These are phyloP conservation scores for Hydrozoanthus gracilis DNA, from an alignment of 92 coral and sea anemone species.

Conservation along the genomic window DNA sequence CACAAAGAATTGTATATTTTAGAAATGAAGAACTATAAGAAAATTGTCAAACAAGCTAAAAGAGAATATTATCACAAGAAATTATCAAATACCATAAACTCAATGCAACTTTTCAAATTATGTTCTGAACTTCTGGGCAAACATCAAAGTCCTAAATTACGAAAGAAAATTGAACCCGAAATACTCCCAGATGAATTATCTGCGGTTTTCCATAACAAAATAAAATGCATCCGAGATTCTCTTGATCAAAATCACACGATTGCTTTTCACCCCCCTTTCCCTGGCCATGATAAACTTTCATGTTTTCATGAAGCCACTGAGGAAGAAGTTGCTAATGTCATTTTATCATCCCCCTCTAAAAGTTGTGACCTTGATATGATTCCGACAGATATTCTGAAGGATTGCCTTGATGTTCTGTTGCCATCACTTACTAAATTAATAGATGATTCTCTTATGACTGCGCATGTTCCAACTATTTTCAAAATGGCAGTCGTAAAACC, in stretches of 20 bases:
- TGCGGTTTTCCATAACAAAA: slow-evolving; percentile 1
- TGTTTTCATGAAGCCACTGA: background rate
- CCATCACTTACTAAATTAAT: background rate
- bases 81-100: background rate
- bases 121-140: background rate
- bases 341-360: background rate
- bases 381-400: background rate
- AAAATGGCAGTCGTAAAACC: background rate
- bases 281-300: background rate
- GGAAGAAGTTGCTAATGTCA: background rate
- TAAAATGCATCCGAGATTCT: slow-evolving; percentile 1
- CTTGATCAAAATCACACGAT: background rate
- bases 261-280: background rate
- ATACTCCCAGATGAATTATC: background rate
- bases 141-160: background rate
- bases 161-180: background rate
- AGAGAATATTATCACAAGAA: background rate
- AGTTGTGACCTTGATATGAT: background rate
- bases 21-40: background rate
- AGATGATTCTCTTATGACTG: background rate
- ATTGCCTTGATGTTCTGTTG: background rate
- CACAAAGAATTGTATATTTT: background rate
- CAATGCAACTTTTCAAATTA: background rate
- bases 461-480: background rate
- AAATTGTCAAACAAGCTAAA: background rate